A percentile compares a stretch with the other conserved stretches of the same genome.
Evolutionary conservation across 2,888 invertebrate genomes (phyloP).

Genomic region (Ennomos erosarius): DNA sequence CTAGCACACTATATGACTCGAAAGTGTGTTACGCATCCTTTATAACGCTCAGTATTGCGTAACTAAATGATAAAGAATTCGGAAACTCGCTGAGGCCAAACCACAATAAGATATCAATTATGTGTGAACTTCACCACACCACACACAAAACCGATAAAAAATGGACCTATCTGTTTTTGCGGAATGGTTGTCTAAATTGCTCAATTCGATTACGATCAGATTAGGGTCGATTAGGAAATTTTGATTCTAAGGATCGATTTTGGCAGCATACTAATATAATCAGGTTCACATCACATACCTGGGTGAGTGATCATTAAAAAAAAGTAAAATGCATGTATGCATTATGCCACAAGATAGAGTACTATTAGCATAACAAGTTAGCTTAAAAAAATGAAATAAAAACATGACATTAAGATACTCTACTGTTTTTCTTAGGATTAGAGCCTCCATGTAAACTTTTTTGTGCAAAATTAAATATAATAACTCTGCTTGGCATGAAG

Average conservation of each 20-base stretch:
- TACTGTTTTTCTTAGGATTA: too few species aligned
- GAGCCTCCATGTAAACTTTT: too few species aligned
- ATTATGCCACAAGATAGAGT: too few species aligned
- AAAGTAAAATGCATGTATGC: too few species aligned
- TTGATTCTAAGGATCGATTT: conserved; percentile 25
- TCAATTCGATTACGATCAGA: conserved; percentile 29
- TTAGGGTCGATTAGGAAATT: conserved; percentile 27
- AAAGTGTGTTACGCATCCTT: too few species aligned
- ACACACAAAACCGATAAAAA: conserved; percentile 17
- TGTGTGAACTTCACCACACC: conserved; percentile 22
- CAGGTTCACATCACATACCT: conserved; percentile 23
- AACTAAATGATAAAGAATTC: conserved; percentile 14
- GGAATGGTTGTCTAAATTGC: conserved; percentile 24
- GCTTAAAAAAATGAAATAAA: too few species aligned
- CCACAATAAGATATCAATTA: conserved; percentile 16
- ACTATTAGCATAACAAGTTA: too few species aligned
- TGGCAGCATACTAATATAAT: conserved; percentile 15
- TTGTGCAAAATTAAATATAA: too few species aligned
- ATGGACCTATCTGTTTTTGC: conserved; percentile 15
- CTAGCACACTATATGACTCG: too few species aligned
- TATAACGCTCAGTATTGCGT: too few species aligned
- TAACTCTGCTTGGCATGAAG: too few species aligned
- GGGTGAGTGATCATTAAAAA: conserved; percentile 2
- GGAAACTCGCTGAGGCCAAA: conserved; percentile 26
- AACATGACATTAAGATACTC: too few species aligned